Base-by-base conservation (phyloP, 2,113 vertebrate species). In the Menidia beryllina region DNA sequence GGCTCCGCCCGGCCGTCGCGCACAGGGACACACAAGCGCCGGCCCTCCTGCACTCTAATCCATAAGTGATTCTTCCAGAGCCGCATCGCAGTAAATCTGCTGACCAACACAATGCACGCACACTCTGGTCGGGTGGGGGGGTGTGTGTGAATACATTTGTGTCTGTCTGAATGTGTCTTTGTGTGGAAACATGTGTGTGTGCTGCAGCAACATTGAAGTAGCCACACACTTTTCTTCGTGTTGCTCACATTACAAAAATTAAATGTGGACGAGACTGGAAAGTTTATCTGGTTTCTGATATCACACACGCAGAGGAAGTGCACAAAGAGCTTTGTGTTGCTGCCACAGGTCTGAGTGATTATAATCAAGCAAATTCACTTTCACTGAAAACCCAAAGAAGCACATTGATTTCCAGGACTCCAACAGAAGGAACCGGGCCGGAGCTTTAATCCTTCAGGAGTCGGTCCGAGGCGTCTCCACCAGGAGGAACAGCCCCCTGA, bases 181-280 rank as follows among this genome's bases (percentile, higher is more conserved):
- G 91, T 93, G 88, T 89, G 90, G 17, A 52, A 52, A 52, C 50
- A 52, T 5, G 52, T 43, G 39, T 25, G 65, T 75, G 59, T 69
- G 75, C 30, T 34, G 30, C 30, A 5, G 30, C 30, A 2, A 5
- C 14, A 13, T 41, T 14, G 10, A 15, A 41, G 39, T 15, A 15
- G 39, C 14, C 13, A 15, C 39, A 41, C 39, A 17, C 39, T 15
- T 39, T 39, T 1, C 39, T 41, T 15, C 39, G 17, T 39, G 38
- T 14, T 5, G 39, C 13, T 41, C 39, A 41, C 14, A 15, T 41
- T 17, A 41, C 39, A 17, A 4, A 41, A 15, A 17, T 41, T 41
- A 15, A 41, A 39, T 5, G 39, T 41, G 39, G 39, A 2, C 14
- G 14, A 41, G 15, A 15, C 13, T 17, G 39, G 39, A 41, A 41